These are phyloP conservation scores for Sus cebifrons DNA, from an alignment of 2,797 vertebrate species.

Conservation along the genomic window DNA sequence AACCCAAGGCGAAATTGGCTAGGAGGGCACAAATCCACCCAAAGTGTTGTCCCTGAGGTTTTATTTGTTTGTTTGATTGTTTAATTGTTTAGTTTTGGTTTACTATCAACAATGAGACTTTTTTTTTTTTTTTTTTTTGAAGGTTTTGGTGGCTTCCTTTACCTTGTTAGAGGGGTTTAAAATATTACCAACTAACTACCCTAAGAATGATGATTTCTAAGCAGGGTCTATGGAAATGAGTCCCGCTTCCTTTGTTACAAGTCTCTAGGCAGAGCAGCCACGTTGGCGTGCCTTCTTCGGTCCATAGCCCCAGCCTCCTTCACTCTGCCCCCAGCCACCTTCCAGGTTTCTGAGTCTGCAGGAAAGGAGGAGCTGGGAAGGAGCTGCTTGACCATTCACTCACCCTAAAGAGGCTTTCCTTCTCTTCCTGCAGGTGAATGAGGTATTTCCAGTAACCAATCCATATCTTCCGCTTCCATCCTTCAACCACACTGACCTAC, in stretches of 20 bases:
- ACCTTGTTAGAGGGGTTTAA: slow-evolving; percentile 42
- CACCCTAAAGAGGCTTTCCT: slow-evolving; percentile 48
- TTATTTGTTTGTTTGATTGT: slow-evolving; percentile 36
- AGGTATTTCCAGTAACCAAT: slow-evolving; percentile 77
- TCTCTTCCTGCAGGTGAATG: slow-evolving; percentile 65
- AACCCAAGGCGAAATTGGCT: neutral
- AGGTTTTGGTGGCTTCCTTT: slow-evolving; percentile 39
- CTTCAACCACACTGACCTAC: slow-evolving; percentile 26
- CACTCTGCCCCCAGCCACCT: neutral
- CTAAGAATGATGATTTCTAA: slow-evolving; percentile 27
- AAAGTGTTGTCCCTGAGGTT: slow-evolving; percentile 70
- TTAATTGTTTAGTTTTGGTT: slow-evolving; percentile 64
- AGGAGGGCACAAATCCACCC: neutral
- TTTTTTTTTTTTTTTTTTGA: neutral
- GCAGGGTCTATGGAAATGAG: slow-evolving; percentile 37
- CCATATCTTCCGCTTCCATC: slow-evolving; percentile 7
- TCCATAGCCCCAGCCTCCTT: neutral
- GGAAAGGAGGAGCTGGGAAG: neutral
- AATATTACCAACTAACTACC: neutral
- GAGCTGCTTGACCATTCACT: neutral
- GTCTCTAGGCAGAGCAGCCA: neutral
- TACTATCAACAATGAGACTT: neutral
- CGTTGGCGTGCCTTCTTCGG: neutral
- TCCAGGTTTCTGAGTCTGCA: neutral
- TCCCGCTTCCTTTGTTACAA: slow-evolving; percentile 70